phyloP scores from a whole-genome alignment of 2,113 vertebrate species.

The Mugil cephalus region DNA sequence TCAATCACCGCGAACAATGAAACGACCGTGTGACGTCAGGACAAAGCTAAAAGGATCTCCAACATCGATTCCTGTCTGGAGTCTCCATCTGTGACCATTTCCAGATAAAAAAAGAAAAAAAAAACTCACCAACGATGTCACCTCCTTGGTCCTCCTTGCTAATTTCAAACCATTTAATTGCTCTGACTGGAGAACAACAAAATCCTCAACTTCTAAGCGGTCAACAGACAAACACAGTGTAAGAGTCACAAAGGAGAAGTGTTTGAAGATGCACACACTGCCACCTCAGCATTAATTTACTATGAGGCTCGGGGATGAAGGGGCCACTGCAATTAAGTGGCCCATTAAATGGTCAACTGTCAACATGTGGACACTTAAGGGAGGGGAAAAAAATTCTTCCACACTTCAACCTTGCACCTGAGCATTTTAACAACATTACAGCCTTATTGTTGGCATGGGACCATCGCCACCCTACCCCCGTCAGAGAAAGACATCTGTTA shows the following conservation, averaged over 20 bases:
- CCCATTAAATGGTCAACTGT: constrained; percentile 86
- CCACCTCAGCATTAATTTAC: constrained; percentile 77
- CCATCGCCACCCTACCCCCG: constrained; percentile 66
- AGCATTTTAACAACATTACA: constrained; percentile 81
- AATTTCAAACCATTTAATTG: constrained; percentile 44
- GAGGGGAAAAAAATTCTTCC: constrained; percentile 68
- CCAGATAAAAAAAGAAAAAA: too few species aligned
- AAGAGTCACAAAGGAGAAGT: constrained; percentile 31
- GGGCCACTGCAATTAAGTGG: constrained; percentile 82
- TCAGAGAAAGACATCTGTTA: constrained; percentile 85
- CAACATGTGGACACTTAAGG: constrained; percentile 83
- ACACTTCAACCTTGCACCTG: constrained; percentile 84
- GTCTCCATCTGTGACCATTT: constrained; percentile 40
- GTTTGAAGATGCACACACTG: constrained; percentile 47
- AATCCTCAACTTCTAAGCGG: constrained; percentile 25
- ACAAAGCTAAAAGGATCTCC: constrained; percentile 58
- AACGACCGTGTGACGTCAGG: constrained; percentile 60
- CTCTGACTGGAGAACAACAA: constrained; percentile 34
- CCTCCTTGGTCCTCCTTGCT: constrained; percentile 48
- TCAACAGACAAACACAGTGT: constrained; percentile 19
- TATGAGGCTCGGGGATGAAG: constrained; percentile 72
- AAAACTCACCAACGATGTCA: constrained; percentile 38
- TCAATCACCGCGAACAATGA: constrained; percentile 64
- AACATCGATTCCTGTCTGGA: constrained; percentile 58
- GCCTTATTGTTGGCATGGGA: constrained; percentile 77